Evolutionary conservation across 2,797 vertebrate species (phyloP), one percentile per base, ranked within the genome.

Genomic region (Halcyon leucocephala): DNA sequence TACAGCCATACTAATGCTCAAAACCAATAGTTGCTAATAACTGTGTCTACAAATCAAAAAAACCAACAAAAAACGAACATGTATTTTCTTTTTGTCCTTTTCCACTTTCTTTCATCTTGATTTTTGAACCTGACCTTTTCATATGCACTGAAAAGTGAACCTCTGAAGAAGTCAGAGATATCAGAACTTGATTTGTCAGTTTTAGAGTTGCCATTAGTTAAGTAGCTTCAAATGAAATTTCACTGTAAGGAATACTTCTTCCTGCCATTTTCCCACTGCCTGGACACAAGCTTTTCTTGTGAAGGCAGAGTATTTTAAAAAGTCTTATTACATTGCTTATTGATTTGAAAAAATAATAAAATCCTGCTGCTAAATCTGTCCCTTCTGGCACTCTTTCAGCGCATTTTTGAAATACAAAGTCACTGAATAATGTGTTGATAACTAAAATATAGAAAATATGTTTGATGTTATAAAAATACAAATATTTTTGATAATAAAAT

Each of bases 321-420:
- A 71, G 54, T 74, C 61, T 69, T 90, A 62, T 66, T 95, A 55
- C 33, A 46, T 60, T 91, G 90, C 70, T 82, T 83, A 49, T 77
- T 90, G 72, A 86, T 86, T 96, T 82, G 71, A 72, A 90, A 71
- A 10, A 91, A 65, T 77, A 87, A 96, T 85, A 86, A 91, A 93
- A 92, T 93, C 76, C 76, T 94, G 44, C 88, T 88, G 69, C 92
- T 95, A 90, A 89, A 77, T 89, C 64, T 87, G 49, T 94, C 73
- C 33, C 65, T 95, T 88, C 88, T 88, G 79, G 90, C 52, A 77
- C 49, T 31, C 67, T 91, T 96, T 93, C 69, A 74, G 20, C 20
- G 37, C 74, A 57, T 86, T 92, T 95, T 81, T 96, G 35, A 91
- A 91, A 69, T 31, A 73, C 8, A 48, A 62, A 73, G 51, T 87